Conservation (phyloP, 2,888 invertebrate genomes). For the Tortrix viridana region DNA sequence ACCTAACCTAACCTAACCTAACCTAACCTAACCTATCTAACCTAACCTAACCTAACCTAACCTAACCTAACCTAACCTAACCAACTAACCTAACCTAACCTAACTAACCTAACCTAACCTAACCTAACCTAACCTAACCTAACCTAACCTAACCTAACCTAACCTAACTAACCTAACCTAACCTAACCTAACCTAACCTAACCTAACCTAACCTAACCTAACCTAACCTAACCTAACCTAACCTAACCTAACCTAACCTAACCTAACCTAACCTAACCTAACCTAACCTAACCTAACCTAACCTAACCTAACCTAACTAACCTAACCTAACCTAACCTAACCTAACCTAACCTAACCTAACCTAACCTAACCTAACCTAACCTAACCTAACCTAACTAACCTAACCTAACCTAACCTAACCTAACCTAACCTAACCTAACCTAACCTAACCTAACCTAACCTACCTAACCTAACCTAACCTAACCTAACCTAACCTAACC, state of each 20-base stretch:
- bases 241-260: constrained; percentile 12
- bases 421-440: constrained; percentile 12
- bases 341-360: constrained; percentile 10
- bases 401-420: constrained; percentile 35
- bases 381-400: constrained; percentile 39
- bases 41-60: constrained; percentile 8
- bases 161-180: constrained; percentile 6
- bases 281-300: constrained; percentile 9
- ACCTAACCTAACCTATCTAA: constrained; percentile 8
- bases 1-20: constrained; percentile 21
- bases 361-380: constrained; percentile 13
- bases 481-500: constrained; percentile 17
- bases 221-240: constrained; percentile 9
- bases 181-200: constrained; percentile 10
- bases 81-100: constrained; percentile 4
- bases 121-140: constrained; percentile 11
- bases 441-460: background rate
- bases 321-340: constrained; percentile 6
- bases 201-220: constrained; percentile 13
- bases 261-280: constrained; percentile 12
- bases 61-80: constrained; percentile 10
- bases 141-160: constrained; percentile 7
- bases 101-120: constrained; percentile 1
- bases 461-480: background rate
- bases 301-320: constrained; percentile 9